Conservation (phyloP, 1,140 invertebrate species). For the Drosophila oshimai region DNA sequence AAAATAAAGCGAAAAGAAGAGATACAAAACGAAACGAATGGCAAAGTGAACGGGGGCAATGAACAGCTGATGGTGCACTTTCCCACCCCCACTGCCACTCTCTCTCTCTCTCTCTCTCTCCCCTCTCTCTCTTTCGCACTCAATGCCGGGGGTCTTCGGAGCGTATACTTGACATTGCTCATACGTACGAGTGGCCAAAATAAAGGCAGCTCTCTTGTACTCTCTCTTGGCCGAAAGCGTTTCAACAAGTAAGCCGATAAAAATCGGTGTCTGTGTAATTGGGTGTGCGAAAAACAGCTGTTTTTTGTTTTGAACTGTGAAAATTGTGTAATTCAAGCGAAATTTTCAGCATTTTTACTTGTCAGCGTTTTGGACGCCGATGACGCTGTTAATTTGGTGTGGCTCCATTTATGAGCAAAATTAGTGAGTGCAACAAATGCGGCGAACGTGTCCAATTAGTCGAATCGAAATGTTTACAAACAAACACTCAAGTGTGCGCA, state of each 20-base stretch:
- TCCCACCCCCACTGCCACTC: neutral
- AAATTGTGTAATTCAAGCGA: conserved; percentile 55
- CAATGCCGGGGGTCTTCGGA: conserved; percentile 7
- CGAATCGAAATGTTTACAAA: conserved; percentile 64
- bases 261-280: neutral
- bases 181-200: conserved; percentile 1
- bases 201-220: neutral
- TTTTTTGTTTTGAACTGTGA: conserved; percentile 65
- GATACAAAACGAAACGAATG: neutral
- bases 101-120: neutral
- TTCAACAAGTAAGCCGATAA: conserved; percentile 35
- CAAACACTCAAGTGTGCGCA: conserved; percentile 41
- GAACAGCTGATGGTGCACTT: conserved; percentile 61
- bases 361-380: conserved; percentile 1
- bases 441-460: conserved; percentile 53
- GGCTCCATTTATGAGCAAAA: conserved; percentile 33
- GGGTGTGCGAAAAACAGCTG: conserved; percentile 51
- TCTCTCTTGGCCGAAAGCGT: conserved; percentile 10
- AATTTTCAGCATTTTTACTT: neutral
- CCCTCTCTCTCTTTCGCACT: conserved; percentile 3
- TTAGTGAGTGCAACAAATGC: conserved; percentile 31
- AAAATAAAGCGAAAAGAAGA: neutral
- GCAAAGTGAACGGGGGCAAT: conserved; percentile 51
- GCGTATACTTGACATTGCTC: conserved; percentile 61
- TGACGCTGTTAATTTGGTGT: conserved; percentile 18